These are phyloP conservation scores for Carcina quercana DNA, from an alignment of 2,888 invertebrate species.

Conservation along the genomic window DNA sequence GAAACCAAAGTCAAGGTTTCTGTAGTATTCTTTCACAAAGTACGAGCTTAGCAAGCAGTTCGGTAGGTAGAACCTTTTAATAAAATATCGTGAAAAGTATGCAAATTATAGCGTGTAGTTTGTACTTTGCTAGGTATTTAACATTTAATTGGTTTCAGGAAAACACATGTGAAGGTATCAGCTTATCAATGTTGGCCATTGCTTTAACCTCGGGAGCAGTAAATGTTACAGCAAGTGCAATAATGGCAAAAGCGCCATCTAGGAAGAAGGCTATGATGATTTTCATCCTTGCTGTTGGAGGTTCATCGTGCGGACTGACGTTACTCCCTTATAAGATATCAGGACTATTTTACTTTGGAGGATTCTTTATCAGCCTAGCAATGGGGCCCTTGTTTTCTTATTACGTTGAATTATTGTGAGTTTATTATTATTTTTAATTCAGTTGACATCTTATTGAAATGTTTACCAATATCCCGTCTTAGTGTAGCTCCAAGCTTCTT, in stretches of 20 bases:
- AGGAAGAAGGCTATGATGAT: constrained; percentile 16
- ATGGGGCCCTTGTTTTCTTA: constrained; percentile 35
- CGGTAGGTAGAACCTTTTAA: not conserved
- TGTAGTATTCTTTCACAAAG: not conserved
- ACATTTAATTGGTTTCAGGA: not conserved
- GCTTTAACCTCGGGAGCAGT: not conserved
- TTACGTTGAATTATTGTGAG: constrained; percentile 34
- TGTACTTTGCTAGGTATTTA: not conserved
- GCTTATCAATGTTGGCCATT: not conserved
- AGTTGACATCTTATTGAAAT: too few relatives aligned
- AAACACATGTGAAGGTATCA: not conserved
- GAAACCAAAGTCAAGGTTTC: not conserved
- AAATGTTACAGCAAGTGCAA: constrained; percentile 10
- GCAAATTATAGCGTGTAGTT: too few relatives aligned
- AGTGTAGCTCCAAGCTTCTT: too few relatives aligned
- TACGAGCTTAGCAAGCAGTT: not conserved
- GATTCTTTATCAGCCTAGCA: constrained; percentile 25
- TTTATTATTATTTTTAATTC: too few relatives aligned
- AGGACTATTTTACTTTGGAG: constrained; percentile 25
- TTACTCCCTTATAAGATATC: constrained; percentile 23
- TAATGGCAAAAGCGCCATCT: constrained; percentile 15
- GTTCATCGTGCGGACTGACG: constrained; percentile 9
- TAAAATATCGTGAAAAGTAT: not conserved
- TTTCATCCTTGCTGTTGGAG: constrained; percentile 9
- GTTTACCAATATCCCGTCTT: too few relatives aligned